A percentile compares a stretch with the other conserved stretches of the same genome.
phyloP scores from a whole-genome alignment of 2,797 vertebrate genomes.

The Phoebastria nigripes region DNA sequence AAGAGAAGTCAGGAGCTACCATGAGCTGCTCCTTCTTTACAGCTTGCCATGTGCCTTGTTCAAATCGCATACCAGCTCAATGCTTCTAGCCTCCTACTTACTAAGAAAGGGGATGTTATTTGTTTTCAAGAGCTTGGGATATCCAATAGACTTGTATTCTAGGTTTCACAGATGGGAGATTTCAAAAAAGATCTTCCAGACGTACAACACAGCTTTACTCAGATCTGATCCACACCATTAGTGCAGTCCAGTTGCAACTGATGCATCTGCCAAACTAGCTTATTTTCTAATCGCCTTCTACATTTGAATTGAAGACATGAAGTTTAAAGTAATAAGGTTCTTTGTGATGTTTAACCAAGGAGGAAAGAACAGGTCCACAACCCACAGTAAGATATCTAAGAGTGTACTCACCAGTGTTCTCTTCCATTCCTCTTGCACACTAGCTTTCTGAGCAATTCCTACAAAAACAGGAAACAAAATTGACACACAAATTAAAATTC shows the following conservation, averaged over 20 bases:
- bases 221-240: background rate
- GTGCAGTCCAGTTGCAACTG: background rate
- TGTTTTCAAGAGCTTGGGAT: background rate
- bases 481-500: background rate
- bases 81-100: background rate
- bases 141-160: background rate
- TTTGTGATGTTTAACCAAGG: background rate
- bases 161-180: background rate
- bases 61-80: background rate
- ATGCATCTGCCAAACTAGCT: background rate
- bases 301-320: background rate
- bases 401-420: slow-evolving; percentile 22
- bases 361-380: background rate
- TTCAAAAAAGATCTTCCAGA: background rate
- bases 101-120: background rate
- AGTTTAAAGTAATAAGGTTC: background rate
- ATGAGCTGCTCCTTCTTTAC: background rate
- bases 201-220: background rate
- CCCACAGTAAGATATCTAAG: background rate
- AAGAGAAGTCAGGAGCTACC: background rate
- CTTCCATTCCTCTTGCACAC: slow-evolving; percentile 37
- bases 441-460: background rate
- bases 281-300: background rate
- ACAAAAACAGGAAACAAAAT: slow-evolving; percentile 5
- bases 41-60: background rate